A percentile compares a stretch with the other conserved stretches of the same genome.
These are phyloP conservation scores for Ormyrus thymus DNA, from an alignment of 2,888 invertebrate species.

Conservation along the genomic window DNA sequence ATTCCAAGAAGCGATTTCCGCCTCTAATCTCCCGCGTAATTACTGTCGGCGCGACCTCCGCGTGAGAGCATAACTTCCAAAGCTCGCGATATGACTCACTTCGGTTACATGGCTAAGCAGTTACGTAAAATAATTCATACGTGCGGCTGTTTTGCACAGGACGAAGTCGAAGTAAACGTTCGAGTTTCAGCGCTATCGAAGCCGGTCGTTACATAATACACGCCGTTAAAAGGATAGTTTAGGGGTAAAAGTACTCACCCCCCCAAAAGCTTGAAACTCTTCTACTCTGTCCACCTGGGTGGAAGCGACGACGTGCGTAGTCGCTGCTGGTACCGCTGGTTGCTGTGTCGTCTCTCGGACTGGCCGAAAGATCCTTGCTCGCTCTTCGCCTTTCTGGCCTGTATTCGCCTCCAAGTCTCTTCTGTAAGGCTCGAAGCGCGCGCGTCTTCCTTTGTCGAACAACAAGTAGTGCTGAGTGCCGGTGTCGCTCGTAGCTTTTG, in stretches of 20 bases:
- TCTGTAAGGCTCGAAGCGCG: no score
- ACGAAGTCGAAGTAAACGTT: no score
- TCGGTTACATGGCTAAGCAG: no score
- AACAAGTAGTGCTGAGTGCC: constrained; percentile 21
- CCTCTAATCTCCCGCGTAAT: constrained; percentile 2
- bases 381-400: background rate
- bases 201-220: no score
- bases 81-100: no score
- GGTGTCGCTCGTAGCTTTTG: background rate
- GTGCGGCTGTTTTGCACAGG: no score
- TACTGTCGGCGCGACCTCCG: background rate
- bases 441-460: background rate
- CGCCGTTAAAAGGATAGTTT: no score
- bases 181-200: no score
- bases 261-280: constrained; percentile 42
- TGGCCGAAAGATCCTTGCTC: background rate
- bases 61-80: background rate
- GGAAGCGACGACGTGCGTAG: constrained; percentile 24
- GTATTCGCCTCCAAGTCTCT: background rate
- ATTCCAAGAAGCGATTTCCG: constrained; percentile 1
- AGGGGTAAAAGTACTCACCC: constrained; percentile 37
- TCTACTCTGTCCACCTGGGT: constrained; percentile 30
- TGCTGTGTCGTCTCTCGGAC: background rate
- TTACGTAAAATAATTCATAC: no score
- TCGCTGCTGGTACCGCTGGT: constrained; percentile 1